Evolutionary conservation across 2,888 invertebrate species (phyloP), one percentile per base, ranked within the genome.

Genomic region (Orthosia incerta): DNA sequence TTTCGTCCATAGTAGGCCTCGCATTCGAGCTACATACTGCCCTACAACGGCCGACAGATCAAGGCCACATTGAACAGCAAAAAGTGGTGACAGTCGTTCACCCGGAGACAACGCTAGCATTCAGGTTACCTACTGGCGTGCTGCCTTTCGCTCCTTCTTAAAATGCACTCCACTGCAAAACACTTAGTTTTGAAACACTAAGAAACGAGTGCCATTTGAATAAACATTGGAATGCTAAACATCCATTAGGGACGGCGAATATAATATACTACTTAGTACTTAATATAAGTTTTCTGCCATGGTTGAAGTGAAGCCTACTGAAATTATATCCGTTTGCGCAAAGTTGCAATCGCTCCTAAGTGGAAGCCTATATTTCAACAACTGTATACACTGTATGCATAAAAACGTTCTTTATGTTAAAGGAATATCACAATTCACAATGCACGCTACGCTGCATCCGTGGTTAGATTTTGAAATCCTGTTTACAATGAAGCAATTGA

Each of bases 1-100:
- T 94, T 94, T 93, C 92, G 86, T 90, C 91, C 89, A 89, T 86
- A 91, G 88, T 89, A 89, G 91, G 90, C 83, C 87, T 88, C 81
- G 81, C 85, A 89, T 85, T 84, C 80, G 79, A 85, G 87, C 87
- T 83, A 88, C 90, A 91, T 87, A 90, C 91, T 93, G 95, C 92
- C 95, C 94, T 93, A 94, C 93, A 93, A 86, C 77, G 82, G 81
- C 74, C 86, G 88, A 87, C 89, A 86, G 82, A 94, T 93, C 91
- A 94, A 93, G 95, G 94, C 88, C 93, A 90, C 85, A 86, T 86
- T 79, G 74, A 75, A 86, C 84, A 79, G 89, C 88, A 95, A 95
- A 95, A 94, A 95, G 87, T 89, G 80, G 89, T 85, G 85, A 88
- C 86, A 88, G 88, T 86, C 88, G 86, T 87, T 87, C 88, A 93